Evolutionary conservation across 2,797 vertebrate species (phyloP), one percentile per base, ranked within the genome.

Genomic region (Spondyliosoma cantharus): DNA sequence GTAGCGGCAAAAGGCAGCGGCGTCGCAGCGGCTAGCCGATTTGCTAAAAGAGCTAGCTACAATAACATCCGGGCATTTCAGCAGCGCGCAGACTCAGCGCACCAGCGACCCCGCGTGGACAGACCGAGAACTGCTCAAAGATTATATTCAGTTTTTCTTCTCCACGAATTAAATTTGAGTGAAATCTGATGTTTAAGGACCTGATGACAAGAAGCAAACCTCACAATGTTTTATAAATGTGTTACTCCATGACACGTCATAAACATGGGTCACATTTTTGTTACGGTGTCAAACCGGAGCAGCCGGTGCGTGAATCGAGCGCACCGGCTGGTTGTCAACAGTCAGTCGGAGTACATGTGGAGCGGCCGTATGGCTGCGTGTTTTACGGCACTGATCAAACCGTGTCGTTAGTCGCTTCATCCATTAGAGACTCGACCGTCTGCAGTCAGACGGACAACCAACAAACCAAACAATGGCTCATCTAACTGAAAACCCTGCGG

Each of bases 1-100:
- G 82, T 24, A 90, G 88, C 90, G 78, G 85, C 70, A 52, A 67
- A 62, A 87, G 54, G 78, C 82, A 78, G 90, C 90, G 64, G 89
- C 90, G 88, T 89, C 88, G 91, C 91, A 91, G 85, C 87, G 79
- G 76, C 76, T 92, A 93, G 89, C 90, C 73, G 71, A 83, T 20
- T 17, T 73, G 92, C 93, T 93, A 92, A 93, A 84, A 59, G 90
- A 87, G 90, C 83, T 93, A 93, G 93, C 89, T 77, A 76, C 88
- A 87, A 93, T 75, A 94, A 94, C 93, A 94, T 94, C 92, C 93
- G 93, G 93, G 93, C 42, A 91, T 80, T 93, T 93, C 67, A 89
- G 79, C 20, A n/a, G 49, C 62, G 58, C 76, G 37, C 77, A 43
- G 42, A 14, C 25, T 32, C 32, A 0, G 32, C 45, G 20, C 80